These are phyloP conservation scores for Drosophila tani DNA, from an alignment of 1,140 invertebrate species.

Conservation along the genomic window DNA sequence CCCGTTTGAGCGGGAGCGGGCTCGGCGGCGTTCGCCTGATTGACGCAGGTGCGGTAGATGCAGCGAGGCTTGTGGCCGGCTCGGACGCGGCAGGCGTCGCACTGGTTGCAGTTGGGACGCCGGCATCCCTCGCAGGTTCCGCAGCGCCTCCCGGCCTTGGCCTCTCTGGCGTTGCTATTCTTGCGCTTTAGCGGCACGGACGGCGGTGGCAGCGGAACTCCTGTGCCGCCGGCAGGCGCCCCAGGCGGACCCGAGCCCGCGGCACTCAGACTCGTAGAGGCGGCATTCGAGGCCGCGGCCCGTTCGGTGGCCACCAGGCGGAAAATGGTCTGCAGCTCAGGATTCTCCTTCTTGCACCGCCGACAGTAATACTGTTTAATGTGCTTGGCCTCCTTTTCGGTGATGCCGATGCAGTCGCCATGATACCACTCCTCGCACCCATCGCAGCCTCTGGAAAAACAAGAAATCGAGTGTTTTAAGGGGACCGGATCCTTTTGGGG, in stretches of 20 bases:
- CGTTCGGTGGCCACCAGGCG: constrained; percentile 71
- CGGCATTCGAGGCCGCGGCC: constrained; percentile 43
- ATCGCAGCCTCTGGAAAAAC: constrained; percentile 93
- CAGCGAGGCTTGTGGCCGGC: constrained; percentile 91
- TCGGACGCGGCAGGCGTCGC: constrained; percentile 91
- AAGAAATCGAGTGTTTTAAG: background rate
- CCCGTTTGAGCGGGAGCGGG: constrained; percentile 9
- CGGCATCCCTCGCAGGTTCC: constrained; percentile 94
- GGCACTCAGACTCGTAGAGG: constrained; percentile 44
- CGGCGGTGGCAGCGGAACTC: constrained; percentile 6
- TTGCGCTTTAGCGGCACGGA: constrained; percentile 41
- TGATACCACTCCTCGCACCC: constrained; percentile 99
- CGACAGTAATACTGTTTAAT: constrained; percentile 98
- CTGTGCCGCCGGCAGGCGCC: background rate
- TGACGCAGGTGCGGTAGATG: constrained; percentile 86
- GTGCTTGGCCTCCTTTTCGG: constrained; percentile 95
- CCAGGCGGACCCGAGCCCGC: constrained; percentile 51
- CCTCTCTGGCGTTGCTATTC: constrained; percentile 41
- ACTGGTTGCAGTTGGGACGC: constrained; percentile 93
- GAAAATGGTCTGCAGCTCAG: constrained; percentile 92
- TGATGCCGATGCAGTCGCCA: constrained; percentile 98
- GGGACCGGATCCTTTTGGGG: no score
- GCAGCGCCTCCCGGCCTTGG: constrained; percentile 87
- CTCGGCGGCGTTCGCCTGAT: constrained; percentile 28
- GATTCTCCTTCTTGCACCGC: constrained; percentile 93